Evolutionary conservation across 2,113 vertebrate genomes (phyloP).

Genomic region (Gila orcuttii): DNA sequence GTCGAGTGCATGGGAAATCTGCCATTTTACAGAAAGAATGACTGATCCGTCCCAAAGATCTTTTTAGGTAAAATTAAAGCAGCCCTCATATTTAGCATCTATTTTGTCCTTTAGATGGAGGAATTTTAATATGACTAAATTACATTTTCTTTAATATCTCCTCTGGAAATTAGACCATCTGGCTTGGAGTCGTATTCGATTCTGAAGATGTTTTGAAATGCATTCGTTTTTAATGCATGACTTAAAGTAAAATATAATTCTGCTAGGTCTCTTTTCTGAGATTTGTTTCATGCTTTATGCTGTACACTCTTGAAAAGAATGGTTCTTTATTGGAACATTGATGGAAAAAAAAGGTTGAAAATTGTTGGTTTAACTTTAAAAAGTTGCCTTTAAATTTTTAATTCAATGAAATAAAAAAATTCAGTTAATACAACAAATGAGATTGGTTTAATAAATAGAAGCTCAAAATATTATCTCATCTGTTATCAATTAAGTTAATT

Average conservation of each 20-base stretch:
- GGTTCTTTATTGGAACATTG: neutral
- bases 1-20: constrained; percentile 68
- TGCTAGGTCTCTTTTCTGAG: neutral
- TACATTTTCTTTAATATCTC: constrained; percentile 51
- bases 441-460: no score
- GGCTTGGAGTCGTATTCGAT: constrained; percentile 18
- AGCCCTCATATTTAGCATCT: constrained; percentile 45
- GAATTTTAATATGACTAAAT: constrained; percentile 69
- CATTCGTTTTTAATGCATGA: neutral
- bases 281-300: neutral
- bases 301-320: neutral
- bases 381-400: no score
- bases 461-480: no score
- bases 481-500: no score
- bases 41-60: constrained; percentile 74
- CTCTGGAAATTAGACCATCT: constrained; percentile 33
- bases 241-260: neutral
- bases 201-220: constrained; percentile 24
- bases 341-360: no score
- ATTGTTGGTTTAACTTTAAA: no score
- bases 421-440: no score
- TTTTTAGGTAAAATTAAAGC: constrained; percentile 69
- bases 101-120: constrained; percentile 62
- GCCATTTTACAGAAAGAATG: constrained; percentile 64
- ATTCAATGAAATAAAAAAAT: no score